These are phyloP conservation scores for Melipona quadrifasciata DNA, from an alignment of 1,140 invertebrate species.

Conservation along the genomic window DNA sequence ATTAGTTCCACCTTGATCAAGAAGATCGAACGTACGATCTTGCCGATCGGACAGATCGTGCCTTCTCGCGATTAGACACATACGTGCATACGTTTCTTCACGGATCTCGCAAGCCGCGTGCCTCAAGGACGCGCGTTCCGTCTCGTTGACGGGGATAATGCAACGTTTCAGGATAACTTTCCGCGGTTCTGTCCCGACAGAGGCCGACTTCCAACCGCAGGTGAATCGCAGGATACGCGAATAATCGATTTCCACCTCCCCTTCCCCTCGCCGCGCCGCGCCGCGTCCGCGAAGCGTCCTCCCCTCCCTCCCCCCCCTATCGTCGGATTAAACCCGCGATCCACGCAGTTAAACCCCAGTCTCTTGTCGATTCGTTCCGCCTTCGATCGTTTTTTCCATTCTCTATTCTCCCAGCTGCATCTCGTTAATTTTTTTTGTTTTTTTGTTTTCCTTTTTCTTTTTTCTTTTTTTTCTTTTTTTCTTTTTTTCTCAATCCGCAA, in stretches of 20 bases:
- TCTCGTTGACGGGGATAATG: constrained; percentile 81
- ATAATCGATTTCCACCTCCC: constrained; percentile 60
- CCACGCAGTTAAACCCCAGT: background rate
- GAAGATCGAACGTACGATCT: background rate
- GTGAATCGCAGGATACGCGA: constrained; percentile 49
- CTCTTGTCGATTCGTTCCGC: constrained; percentile 22
- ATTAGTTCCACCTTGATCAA: constrained; percentile 1
- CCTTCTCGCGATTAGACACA: too few relatives aligned
- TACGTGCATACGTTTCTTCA: background rate
- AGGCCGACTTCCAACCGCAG: constrained; percentile 32
- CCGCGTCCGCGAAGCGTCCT: background rate
- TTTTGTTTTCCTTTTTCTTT: background rate
- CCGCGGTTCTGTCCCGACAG: background rate
- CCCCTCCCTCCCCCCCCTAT: too few relatives aligned
- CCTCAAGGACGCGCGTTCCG: constrained; percentile 80
- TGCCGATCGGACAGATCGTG: too few relatives aligned
- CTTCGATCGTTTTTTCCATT: constrained; percentile 20
- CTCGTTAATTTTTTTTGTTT: background rate
- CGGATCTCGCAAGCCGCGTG: constrained; percentile 35
- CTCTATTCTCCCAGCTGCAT: background rate
- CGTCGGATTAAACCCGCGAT: background rate
- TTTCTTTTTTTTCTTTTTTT: too few relatives aligned
- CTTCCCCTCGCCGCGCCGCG: background rate
- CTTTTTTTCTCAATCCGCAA: too few relatives aligned
- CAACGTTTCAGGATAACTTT: constrained; percentile 75